phyloP scores from a whole-genome alignment of 2,797 vertebrate species.

The Alcedo atthis region DNA sequence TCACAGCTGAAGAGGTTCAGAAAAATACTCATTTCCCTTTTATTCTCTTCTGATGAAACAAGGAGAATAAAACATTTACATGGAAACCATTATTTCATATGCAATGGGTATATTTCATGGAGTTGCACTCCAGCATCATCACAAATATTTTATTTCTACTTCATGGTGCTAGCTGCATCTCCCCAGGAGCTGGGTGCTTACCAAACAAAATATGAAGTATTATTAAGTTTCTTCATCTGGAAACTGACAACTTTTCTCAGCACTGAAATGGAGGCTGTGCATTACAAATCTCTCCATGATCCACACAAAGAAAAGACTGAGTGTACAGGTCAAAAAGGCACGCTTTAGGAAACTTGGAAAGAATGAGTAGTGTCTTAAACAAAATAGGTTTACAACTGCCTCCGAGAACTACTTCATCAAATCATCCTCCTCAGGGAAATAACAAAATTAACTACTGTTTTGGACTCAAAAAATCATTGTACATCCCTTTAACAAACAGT shows the following conservation, averaged over 20 bases:
- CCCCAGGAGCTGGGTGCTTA: conserved; percentile 9
- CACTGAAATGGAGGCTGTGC: background rate
- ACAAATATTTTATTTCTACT: background rate
- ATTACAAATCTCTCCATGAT: conserved; percentile 31
- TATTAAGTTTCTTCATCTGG: conserved; percentile 27
- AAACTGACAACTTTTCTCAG: conserved; percentile 33
- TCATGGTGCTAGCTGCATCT: background rate
- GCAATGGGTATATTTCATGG: too few species aligned
- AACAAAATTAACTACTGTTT: conserved; percentile 59
- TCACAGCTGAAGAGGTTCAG: too few species aligned
- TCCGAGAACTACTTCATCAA: conserved; percentile 61
- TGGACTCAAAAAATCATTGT: conserved; percentile 6
- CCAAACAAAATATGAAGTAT: background rate
- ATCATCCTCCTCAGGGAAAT: conserved; percentile 23
- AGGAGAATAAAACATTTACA: too few species aligned
- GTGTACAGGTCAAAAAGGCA: conserved; percentile 40
- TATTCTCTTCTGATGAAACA: too few species aligned
- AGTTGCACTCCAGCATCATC: too few species aligned
- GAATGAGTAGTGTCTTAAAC: conserved; percentile 60
- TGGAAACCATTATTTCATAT: too few species aligned
- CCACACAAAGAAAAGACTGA: conserved; percentile 29
- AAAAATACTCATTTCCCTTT: too few species aligned
- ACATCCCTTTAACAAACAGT: background rate
- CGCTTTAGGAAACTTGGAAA: conserved; percentile 42
- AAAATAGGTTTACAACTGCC: conserved; percentile 58